Conservation (phyloP, 2,888 invertebrate species). For the Ophraella communa region DNA sequence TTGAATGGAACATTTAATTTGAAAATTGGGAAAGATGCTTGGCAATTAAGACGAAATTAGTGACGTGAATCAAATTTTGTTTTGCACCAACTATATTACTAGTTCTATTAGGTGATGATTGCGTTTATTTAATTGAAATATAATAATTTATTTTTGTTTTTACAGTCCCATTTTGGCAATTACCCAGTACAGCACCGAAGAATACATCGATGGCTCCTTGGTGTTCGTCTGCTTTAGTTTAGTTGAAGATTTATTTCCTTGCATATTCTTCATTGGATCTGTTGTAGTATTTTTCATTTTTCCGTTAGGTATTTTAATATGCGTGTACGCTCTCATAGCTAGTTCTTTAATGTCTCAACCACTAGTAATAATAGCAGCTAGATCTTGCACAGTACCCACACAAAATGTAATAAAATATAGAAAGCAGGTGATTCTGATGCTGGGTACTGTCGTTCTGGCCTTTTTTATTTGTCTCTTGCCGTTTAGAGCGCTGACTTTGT, state of each 20-base stretch:
- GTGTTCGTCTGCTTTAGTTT: constrained; percentile 83
- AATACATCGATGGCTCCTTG: constrained; percentile 73
- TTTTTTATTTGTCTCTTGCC: constrained; percentile 92
- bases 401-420: constrained; percentile 73
- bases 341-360: constrained; percentile 81
- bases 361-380: constrained; percentile 68
- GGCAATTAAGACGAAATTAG: no score
- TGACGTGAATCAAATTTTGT: no score
- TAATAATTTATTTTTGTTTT: constrained; percentile 49
- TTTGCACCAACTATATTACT: no score
- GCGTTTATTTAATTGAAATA: not conserved
- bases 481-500: constrained; percentile 85
- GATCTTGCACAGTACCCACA: constrained; percentile 61
- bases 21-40: no score
- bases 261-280: constrained; percentile 79
- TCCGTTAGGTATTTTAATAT: constrained; percentile 80
- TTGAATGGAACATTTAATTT: no score
- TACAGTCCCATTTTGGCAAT: constrained; percentile 85
- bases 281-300: constrained; percentile 85
- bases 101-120: constrained; percentile 29
- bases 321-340: constrained; percentile 85
- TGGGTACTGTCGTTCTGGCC: constrained; percentile 86
- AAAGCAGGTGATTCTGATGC: constrained; percentile 85
- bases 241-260: constrained; percentile 79
- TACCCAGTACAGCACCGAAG: constrained; percentile 75